Evolutionary conservation across 2,113 vertebrate genomes (phyloP), one percentile per base, ranked within the genome.

Genomic region (Carlito syrichta): DNA sequence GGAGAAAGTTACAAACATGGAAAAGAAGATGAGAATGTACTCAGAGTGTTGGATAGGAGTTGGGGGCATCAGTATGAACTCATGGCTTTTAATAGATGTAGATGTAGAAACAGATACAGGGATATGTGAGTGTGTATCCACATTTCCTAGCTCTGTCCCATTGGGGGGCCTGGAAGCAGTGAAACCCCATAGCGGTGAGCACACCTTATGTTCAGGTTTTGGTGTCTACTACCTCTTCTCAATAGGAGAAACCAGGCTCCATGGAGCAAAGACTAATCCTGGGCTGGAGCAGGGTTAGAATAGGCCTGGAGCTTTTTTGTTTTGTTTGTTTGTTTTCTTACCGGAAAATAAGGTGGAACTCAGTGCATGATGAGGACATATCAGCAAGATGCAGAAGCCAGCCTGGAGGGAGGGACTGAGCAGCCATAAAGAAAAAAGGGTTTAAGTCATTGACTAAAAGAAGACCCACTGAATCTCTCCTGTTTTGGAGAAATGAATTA

Each of bases 61-160:
- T 9, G 10, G 78, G 78, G 91, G 32, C 19, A 9, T 20, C 54
- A 12, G 19, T 27, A 10, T 27, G 74, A 74, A 38, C 38, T n/a
- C 1, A 0, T 20, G 79, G 45, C 17, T 35, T 32, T n/a, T 7
- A 12, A 11, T 43, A 22, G 54, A 16, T 1, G 12, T 6, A 9
- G 63, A n/a, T 5, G 1, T 6, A 30, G 79, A 45, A 7, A 19
- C 2, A 7, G 30, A 6, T 2, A 7, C 8, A 12, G 54, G 8
- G 11, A 3, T 2, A 3, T 16, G 32, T 66, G 30, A 0, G 2
- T 8, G 6, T 7, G 25, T 12, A 8, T 6, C 50, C 10, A 1
- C 17, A 2, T 54, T 25, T 50, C 45, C 52, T 4, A 9, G 54
- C 48, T 52, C 20, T n/a, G 68, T n/a, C 66, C n/a, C 13, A 23